Conservation (phyloP, 2,113 vertebrate genomes). For the Rhynchopsitta pachyrhyncha region DNA sequence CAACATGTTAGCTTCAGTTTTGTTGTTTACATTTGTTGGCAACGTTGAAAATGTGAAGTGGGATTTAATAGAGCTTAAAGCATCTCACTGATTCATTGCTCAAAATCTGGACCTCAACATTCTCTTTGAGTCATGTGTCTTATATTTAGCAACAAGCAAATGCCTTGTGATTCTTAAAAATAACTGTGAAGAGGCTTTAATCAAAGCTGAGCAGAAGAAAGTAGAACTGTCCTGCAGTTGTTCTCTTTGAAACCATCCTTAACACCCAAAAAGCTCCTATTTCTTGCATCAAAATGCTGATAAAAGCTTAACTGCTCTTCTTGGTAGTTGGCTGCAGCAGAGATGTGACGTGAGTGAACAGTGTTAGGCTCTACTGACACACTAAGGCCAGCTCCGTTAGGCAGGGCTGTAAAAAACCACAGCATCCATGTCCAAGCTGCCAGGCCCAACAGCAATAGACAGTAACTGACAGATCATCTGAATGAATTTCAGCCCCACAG, state of each 20-base stretch:
- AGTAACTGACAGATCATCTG: not conserved
- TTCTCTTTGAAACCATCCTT: not conserved
- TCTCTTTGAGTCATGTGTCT: conserved; percentile 36
- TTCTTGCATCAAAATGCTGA: not conserved
- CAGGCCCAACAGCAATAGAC: not conserved
- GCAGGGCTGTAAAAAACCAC: no score
- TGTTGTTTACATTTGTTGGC: conserved; percentile 32
- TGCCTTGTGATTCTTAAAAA: conserved; percentile 2
- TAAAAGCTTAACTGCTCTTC: not conserved
- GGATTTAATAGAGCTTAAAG: not conserved
- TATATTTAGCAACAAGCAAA: conserved; percentile 22
- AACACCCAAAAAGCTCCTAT: rapidly evolving
- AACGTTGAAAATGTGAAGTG: not conserved
- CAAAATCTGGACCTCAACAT: not conserved
- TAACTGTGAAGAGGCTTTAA: conserved; percentile 9
- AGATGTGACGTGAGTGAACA: not conserved
- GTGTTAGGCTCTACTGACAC: not conserved
- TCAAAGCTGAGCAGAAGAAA: not conserved
- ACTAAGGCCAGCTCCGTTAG: not conserved
- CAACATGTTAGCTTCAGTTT: not conserved
- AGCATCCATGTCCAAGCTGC: not conserved
- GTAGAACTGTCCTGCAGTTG: not conserved
- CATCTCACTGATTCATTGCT: not conserved
- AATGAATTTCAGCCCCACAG: not conserved
- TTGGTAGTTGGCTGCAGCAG: not conserved